phyloP scores from a whole-genome alignment of 37 sponge, comb jelly and placozoan species.

The Tethya wilhelma region DNA sequence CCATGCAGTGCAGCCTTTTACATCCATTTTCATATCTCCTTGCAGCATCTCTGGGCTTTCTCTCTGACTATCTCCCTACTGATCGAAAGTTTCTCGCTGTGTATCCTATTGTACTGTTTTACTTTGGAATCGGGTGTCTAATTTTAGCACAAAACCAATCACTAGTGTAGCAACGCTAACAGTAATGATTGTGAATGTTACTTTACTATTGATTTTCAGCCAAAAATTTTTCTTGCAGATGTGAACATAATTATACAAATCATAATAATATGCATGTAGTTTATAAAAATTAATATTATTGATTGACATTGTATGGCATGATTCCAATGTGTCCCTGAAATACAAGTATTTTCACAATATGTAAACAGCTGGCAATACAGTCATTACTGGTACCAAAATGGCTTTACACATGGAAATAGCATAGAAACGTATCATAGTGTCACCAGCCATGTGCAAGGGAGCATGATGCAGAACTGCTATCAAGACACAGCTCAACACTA shows the following conservation, averaged over 20 bases:
- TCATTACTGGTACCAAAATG: conserved; percentile 5
- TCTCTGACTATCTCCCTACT: conserved; percentile 62
- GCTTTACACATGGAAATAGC: no score
- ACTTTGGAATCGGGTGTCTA: conserved; percentile 73
- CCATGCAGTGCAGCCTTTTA: background rate
- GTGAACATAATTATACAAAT: no score
- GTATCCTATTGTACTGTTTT: conserved; percentile 86
- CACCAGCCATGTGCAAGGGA: background rate
- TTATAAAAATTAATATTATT: no score
- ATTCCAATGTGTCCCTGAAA: no score
- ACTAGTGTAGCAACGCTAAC: conserved; percentile 7
- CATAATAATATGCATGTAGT: no score
- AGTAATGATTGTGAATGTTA: no score
- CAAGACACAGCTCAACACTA: background rate
- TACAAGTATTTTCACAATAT: no score
- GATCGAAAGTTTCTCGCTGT: conserved; percentile 74
- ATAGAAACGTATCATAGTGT: no score
- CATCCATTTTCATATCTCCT: background rate
- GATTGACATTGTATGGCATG: no score
- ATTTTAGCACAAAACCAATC: conserved; percentile 54
- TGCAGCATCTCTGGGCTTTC: conserved; percentile 80
- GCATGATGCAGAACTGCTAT: background rate
- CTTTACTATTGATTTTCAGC: no score
- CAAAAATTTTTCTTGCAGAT: no score
- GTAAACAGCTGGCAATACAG: background rate